A percentile compares a stretch with the other conserved stretches of the same genome.
phyloP scores from a whole-genome alignment of 2,797 vertebrate species.

The Odontamblyopus lacepedii region DNA sequence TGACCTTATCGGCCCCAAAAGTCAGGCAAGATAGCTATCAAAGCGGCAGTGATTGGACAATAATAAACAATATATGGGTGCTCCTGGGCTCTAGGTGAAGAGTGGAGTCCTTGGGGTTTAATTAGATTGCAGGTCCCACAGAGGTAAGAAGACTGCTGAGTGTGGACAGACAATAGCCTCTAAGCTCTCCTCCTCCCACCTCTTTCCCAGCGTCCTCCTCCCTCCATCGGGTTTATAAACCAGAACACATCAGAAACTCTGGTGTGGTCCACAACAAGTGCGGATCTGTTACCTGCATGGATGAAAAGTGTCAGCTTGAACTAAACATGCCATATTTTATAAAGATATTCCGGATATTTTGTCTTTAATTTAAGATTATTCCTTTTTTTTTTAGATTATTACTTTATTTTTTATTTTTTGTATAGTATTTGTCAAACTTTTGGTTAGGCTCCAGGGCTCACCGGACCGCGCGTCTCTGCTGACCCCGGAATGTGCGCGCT shows the following conservation, averaged over 20 bases:
- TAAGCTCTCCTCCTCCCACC: conserved; percentile 40
- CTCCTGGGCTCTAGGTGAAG: conserved; percentile 5
- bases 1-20: not conserved
- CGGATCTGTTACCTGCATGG: not conserved
- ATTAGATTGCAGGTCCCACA: conserved; percentile 38
- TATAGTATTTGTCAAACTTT: not conserved
- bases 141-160: conserved; percentile 39
- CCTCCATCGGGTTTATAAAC: conserved; percentile 51
- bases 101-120: conserved; percentile 24
- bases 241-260: conserved; percentile 32
- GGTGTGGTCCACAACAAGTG: not conserved
- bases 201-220: conserved; percentile 26
- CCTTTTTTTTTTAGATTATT: too few species aligned
- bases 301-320: not conserved
- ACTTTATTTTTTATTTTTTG: not conserved
- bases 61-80: not conserved
- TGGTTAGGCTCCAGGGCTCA: not conserved
- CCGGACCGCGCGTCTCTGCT: conserved; percentile 22
- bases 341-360: not conserved
- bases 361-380: not conserved
- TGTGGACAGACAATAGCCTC: conserved; percentile 38
- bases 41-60: not conserved
- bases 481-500: conserved; percentile 50
- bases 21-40: not conserved
- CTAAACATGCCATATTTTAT: conserved; percentile 23